Evolutionary conservation across 2,888 invertebrate species (phyloP).

Genomic region (Capitulum mitella): DNA sequence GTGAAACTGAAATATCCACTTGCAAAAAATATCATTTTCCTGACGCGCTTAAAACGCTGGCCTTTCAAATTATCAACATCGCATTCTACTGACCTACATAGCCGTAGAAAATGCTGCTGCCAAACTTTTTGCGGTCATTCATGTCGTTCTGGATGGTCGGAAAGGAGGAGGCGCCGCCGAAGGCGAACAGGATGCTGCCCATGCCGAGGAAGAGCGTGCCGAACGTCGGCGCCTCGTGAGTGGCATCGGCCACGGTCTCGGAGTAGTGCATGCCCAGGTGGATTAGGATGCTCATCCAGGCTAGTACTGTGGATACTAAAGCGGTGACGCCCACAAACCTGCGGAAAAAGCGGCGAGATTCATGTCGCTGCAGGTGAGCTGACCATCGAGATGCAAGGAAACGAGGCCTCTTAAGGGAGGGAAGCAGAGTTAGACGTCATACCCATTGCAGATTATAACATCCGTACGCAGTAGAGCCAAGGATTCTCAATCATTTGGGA

Average conservation of each 20-base stretch:
- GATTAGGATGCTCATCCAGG: background rate
- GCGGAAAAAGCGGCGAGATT: background rate
- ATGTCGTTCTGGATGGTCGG: conserved; percentile 74
- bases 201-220: conserved; percentile 60
- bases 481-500: too few species aligned
- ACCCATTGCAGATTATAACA: too few species aligned
- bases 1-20: too few species aligned
- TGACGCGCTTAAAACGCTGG: too few species aligned
- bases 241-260: conserved; percentile 38
- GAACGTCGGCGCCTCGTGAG: conserved; percentile 52
- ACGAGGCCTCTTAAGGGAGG: too few species aligned
- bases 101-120: conserved; percentile 55
- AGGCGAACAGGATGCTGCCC: conserved; percentile 62
- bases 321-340: background rate
- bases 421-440: too few species aligned
- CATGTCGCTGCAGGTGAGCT: too few species aligned
- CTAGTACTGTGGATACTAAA: background rate
- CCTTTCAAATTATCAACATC: too few species aligned
- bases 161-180: conserved; percentile 66
- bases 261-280: background rate
- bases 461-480: too few species aligned
- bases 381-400: too few species aligned
- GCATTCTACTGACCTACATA: conserved; percentile 54
- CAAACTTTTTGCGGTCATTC: conserved; percentile 57
- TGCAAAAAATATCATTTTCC: too few species aligned